Base-by-base conservation (phyloP, 2,888 invertebrate genomes). In the Psylliodes chrysocephalus region DNA sequence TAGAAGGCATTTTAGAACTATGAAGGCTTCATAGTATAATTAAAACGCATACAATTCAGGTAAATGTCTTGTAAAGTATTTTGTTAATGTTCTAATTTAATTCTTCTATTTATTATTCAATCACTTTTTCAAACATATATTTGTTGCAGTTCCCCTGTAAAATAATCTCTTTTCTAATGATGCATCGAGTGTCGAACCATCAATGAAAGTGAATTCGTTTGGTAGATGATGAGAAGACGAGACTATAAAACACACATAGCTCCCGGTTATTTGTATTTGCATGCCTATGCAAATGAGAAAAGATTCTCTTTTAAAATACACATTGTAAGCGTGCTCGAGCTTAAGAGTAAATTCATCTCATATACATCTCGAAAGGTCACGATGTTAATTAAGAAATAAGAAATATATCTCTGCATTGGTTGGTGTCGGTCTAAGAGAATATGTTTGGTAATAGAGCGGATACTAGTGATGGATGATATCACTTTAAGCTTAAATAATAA, bases 241-340 rank as follows among this genome's bases (percentile, higher is more conserved):
- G 30, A 54, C 22, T 14, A 54, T 22, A 54, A 25, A 54, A 54
- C 40, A 53, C 25, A 53, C 40, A 25, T 40, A 40, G 10, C 55
- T 55, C 19, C 55, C 30, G 28, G 44, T 55, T 55, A 44, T 55
- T 44, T 55, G 25, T 44, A 55, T 55, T 55, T 30, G 44, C 55
- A 55, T 55, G 28, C 55, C 44, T 44, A 55, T 55, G 55, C 55
- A 55, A 55, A 55, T 55, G 42, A 55, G 40, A 22, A 33, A 51
- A 19, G 38, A 18, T 12, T 55, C 30, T 18, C 17, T 54, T 55
- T 44, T 28, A 55, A 55, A 17, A 44, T 14, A 44, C 55, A 55
- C 25, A 54, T 28, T 28, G 49, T 14, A 49, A 49, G 49, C 49
- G 49, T 49, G 49, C 49, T 49, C 28, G 14, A 8, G 30, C 49